Percentiles rank a stretch among this genome's conserved stretches.
Conservation (phyloP, 2,888 invertebrate species). For the Agrotis segetum region DNA sequence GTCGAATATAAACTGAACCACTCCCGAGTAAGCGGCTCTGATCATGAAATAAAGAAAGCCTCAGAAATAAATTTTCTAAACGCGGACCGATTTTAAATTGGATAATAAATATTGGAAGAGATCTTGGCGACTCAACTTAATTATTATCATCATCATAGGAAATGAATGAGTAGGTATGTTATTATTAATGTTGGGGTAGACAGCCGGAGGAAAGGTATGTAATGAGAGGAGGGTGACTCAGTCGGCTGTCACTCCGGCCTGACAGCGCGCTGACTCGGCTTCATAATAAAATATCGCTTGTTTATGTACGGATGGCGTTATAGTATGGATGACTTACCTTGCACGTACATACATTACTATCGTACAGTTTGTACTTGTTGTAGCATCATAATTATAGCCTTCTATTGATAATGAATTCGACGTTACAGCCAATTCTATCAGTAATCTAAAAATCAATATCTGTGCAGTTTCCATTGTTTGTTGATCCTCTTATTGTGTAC, state of each 20-base stretch:
- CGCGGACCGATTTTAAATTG: constrained; percentile 65
- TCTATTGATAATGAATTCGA: not conserved
- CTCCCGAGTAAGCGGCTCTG: constrained; percentile 76
- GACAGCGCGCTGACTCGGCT: constrained; percentile 72
- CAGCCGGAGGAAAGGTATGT: constrained; percentile 74
- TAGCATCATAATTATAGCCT: not conserved
- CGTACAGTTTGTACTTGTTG: not conserved
- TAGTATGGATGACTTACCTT: not conserved
- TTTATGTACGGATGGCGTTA: constrained; percentile 31
- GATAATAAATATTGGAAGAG: constrained; percentile 51
- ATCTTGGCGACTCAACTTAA: constrained; percentile 38
- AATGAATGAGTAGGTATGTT: constrained; percentile 35
- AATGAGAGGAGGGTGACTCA: constrained; percentile 80
- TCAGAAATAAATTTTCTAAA: constrained; percentile 69
- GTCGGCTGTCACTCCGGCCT: constrained; percentile 72
- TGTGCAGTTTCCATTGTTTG: constrained; percentile 7
- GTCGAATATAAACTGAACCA: constrained; percentile 86
- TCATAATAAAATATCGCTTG: constrained; percentile 51
- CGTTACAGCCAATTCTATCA: not conserved
- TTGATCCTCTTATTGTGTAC: constrained; percentile 23
- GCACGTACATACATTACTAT: not conserved
- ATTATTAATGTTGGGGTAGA: constrained; percentile 52
- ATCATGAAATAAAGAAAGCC: constrained; percentile 75
- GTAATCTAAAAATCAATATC: not conserved
- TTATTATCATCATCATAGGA: constrained; percentile 34